Base-by-base conservation (phyloP, 1,140 invertebrate genomes). In the Hirudo medicinalis region DNA sequence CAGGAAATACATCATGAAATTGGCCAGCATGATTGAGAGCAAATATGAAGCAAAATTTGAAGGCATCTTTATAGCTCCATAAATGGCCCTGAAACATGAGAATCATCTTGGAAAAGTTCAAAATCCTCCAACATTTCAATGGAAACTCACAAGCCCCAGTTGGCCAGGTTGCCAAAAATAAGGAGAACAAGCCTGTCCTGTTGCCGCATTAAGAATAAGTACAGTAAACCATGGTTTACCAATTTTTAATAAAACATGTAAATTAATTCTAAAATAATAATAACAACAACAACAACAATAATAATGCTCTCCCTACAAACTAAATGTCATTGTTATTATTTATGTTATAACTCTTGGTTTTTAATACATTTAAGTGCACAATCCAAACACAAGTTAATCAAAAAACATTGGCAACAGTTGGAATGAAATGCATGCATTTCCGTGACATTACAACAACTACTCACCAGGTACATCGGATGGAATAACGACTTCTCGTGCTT, bases 21-120 rank as follows among this genome's bases (percentile, higher is more conserved):
- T 94, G 1, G 87, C 86, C 84, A 93, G 89, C 69, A 94, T 87
- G 49, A 93, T 86, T 17, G 86, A 84, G n/a, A 94, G 82, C 9
- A 94, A 81, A 79, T 90, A 91, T 0, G 88, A 87, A 0, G 90
- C 89, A 82, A 93, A 92, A 80, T 92, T 89, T 75, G 85, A 85
- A 49, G 89, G 86, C 75, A 87, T 86, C 63, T 83, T 80, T 66
- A 84, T 82, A 20, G 87, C 80, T 74, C 90, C 91, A 78, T 86
- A 87, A 3, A 86, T 82, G 0, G 90, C 88, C 72, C 83, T 84
- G 75, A 67, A 79, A 78, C 36, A 54, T 54, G 71, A 70, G 69
- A 36, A 70, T 66, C 15, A 57, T 19, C 27, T 20, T 27, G 3
- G 19, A 4, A 27, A 63, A 63, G 22, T 63, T 17, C 19, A 17